These are phyloP conservation scores for Prunella strophiata DNA, from an alignment of 2,797 vertebrate species.

Conservation along the genomic window DNA sequence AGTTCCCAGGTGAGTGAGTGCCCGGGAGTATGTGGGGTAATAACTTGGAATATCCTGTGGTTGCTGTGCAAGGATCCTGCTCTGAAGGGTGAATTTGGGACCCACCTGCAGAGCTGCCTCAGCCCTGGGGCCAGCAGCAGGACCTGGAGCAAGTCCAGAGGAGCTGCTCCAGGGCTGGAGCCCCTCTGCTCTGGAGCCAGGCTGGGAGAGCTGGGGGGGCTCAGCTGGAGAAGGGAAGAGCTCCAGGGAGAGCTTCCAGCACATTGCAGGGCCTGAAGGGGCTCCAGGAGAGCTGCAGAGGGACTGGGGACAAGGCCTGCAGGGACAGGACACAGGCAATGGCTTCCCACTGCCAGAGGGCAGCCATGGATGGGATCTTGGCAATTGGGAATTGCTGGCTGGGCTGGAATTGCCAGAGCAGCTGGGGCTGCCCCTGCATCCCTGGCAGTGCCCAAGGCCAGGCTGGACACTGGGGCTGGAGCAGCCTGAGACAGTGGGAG, in stretches of 20 bases:
- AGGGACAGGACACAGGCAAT: not conserved
- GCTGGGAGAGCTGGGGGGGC: not conserved
- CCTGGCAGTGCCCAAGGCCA: not conserved
- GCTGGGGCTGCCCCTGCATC: not conserved
- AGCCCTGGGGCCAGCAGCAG: not conserved
- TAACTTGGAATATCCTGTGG: not conserved
- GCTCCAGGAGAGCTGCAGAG: not conserved
- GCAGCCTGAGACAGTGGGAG: not conserved
- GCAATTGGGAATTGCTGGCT: not conserved
- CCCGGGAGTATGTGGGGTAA: rapidly evolving
- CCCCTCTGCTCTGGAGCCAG: not conserved
- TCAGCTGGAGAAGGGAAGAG: not conserved
- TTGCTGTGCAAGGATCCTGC: not conserved
- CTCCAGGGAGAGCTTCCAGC: not conserved
- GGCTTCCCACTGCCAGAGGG: not conserved
- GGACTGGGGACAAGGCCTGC: not conserved
- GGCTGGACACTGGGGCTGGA: not conserved
- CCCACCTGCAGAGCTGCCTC: not conserved
- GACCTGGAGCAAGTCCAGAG: not conserved
- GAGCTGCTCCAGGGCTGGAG: not conserved
- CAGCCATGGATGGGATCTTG: not conserved
- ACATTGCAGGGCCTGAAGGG: rapidly evolving
- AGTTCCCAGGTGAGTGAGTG: not conserved
- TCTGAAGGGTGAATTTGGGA: not conserved
- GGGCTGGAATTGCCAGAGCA: not conserved